Conservation (phyloP, 2,888 invertebrate genomes). For the Dorcus parallelipipedus region DNA sequence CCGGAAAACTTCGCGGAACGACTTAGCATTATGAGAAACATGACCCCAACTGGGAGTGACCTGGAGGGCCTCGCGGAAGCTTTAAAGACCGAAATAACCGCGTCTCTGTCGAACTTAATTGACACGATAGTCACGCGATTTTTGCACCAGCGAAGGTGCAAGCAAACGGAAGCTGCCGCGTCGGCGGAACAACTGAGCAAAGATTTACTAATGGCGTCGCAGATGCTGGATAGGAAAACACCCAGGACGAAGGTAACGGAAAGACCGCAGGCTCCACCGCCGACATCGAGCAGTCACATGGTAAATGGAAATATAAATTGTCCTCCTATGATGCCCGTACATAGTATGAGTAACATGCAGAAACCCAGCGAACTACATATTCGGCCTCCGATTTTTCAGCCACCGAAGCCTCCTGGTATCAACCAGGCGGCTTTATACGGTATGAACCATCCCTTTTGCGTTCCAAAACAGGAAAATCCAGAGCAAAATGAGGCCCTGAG, state of each 20-base stretch:
- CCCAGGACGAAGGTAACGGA: constrained; percentile 75
- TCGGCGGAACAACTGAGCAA: constrained; percentile 84
- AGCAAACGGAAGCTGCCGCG: constrained; percentile 75
- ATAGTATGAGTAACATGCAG: constrained; percentile 39
- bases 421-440: constrained; percentile 62
- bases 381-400: constrained; percentile 77
- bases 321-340: constrained; percentile 53
- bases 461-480: constrained; percentile 62
- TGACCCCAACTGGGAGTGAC: constrained; percentile 72
- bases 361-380: constrained; percentile 57
- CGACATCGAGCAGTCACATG: constrained; percentile 51
- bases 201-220: constrained; percentile 77
- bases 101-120: constrained; percentile 78
- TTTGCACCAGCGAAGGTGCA: constrained; percentile 75
- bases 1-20: constrained; percentile 70
- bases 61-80: constrained; percentile 87
- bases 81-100: constrained; percentile 84
- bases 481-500: constrained; percentile 93
- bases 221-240: constrained; percentile 79
- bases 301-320: constrained; percentile 49
- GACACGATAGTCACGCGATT: constrained; percentile 86
- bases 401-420: constrained; percentile 70
- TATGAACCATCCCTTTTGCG: constrained; percentile 56
- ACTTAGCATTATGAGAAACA: constrained; percentile 71
- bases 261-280: constrained; percentile 44